Evolutionary conservation across 2,797 vertebrate species (phyloP), one percentile per base, ranked within the genome.

Genomic region (Karalla daura): DNA sequence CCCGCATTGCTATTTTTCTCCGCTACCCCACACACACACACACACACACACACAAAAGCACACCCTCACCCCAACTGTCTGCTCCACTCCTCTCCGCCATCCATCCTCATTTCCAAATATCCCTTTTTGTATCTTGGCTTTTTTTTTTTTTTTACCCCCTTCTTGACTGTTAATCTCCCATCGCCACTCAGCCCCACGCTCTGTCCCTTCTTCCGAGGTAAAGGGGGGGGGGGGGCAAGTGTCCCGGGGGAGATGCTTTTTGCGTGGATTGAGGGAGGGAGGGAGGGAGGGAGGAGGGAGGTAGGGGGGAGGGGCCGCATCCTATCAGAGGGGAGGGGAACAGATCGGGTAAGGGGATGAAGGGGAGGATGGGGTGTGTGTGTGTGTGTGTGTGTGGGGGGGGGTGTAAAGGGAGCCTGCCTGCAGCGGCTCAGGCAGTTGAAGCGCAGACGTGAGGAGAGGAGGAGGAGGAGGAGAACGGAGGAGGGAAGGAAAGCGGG

Each of bases 371-470:
- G 81, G 74, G 66, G n/a, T n/a, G n/a, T n/a, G n/a, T n/a, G n/a
- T n/a, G n/a, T n/a, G n/a, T n/a, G n/a, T n/a, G n/a, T n/a, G n/a
- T n/a, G n/a, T n/a, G n/a, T n/a, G n/a, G n/a, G n/a, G n/a, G 82
- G 33, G 82, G 72, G 79, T 32, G 84, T 73, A 87, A 90, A 80
- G 86, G 85, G 86, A 90, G 89, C 86, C 86, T 68, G 88, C 84
- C 83, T 78, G 89, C 89, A 91, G 90, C 76, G 50, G 84, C 88
- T 85, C 87, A 71, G 86, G 80, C 87, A 87, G 84, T 76, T 37
- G 56, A 71, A 85, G 87, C 86, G 70, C 88, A 86, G 89, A 86
- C 83, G 80, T 73, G 88, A 90, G 86, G 72, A 72, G 69, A 68
- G 63, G 63, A 78, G 44, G 65, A 81, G 71, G 54, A 76, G 70